Base-by-base conservation (phyloP, 2,113 vertebrate species). In the Parotia lawesii region DNA sequence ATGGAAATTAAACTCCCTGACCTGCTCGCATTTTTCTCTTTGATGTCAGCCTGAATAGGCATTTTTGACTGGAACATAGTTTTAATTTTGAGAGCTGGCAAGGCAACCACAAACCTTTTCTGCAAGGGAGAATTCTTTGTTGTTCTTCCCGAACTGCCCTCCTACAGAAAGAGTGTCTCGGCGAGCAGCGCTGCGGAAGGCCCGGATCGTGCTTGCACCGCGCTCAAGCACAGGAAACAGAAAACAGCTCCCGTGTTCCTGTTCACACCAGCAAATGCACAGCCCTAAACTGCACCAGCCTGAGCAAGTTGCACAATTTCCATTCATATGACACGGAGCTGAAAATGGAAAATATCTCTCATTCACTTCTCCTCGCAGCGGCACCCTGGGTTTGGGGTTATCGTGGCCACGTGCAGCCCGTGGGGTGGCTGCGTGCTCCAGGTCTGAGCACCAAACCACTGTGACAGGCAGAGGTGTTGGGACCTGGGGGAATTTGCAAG, bases 1-100 rank as follows among this genome's bases (percentile, higher is more conserved):
- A 96, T 86, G 96, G 97, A 96, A 97, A 97, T 97, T 97, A 96
- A 97, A 97, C 96, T 96, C 72, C 93, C 91, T 97, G 96, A 97
- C 96, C 97, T 93, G 94, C 92, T 92, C 22, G 0, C 75, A 84
- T 94, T 96, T 96, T 86, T 45, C 91, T 76, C 96, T 96, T 97
- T 97, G 95, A 97, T 95, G 96, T 96, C 84, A 67, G 84, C 33
- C 91, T 96, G 96, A 97, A 96, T 96, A 95, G 94, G 80, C 93
- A 94, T 95, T 96, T 97, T 92, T 97, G 91, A 97, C 76, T 95
- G 86, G 91, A 89, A 84, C 92, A 74, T 35, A 94, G 85, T 86
- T 94, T 93, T 96, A 96, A 95, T 94, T 95, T 93, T 87, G 90
- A 86, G 91, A 89, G 86, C 91, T 94, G 87, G 93, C 75, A 50